Evolutionary conservation across 2,113 vertebrate species (phyloP).

Genomic region (Atlantisia rogersi): DNA sequence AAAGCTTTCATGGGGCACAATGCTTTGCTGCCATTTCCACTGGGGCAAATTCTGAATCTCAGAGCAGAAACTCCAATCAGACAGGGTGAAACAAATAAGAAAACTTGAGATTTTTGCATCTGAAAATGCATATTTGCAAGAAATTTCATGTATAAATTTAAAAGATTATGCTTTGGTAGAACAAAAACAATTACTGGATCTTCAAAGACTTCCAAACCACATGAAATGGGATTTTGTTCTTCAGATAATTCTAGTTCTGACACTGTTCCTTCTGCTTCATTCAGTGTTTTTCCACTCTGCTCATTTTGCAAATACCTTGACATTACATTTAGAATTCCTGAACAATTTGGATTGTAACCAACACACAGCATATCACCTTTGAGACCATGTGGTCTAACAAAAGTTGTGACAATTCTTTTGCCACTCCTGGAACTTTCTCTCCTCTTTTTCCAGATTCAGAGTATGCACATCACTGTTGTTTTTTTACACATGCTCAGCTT

Average conservation of each 20-base stretch:
- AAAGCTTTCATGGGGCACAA: background rate
- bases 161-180: background rate
- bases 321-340: background rate
- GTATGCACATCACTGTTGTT: rapidly evolving
- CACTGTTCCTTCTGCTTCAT: background rate
- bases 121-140: background rate
- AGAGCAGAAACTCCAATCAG: background rate
- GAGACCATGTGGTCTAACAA: background rate
- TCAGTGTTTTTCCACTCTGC: background rate
- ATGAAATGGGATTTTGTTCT: background rate
- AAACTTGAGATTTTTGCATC: background rate
- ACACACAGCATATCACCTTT: background rate
- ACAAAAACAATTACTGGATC: background rate
- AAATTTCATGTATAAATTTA: background rate
- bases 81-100: background rate
- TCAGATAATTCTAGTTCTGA: background rate
- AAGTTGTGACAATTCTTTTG: background rate
- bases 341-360: background rate
- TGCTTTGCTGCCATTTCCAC: background rate
- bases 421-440: background rate
- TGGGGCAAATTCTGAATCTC: background rate
- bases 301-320: background rate
- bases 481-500: background rate
- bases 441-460: background rate
- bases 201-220: background rate